A percentile compares a stretch with the other conserved stretches of the same genome.
Conservation (phyloP, 2,113 vertebrate genomes). For the Campylomormyrus tamandua region DNA sequence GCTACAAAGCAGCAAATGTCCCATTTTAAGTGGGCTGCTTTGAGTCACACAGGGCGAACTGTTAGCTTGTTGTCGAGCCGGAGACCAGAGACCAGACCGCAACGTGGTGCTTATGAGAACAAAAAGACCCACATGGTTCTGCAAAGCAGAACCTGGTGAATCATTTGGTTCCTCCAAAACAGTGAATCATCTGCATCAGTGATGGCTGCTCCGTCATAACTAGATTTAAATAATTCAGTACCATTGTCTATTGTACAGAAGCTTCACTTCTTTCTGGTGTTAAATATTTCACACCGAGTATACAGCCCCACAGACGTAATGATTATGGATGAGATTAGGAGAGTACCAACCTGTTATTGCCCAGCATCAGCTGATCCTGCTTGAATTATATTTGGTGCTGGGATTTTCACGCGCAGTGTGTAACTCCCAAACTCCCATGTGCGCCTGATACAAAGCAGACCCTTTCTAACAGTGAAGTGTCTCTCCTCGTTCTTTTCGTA, state of each 20-base stretch:
- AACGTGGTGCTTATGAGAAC: neutral
- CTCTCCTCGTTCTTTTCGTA: neutral
- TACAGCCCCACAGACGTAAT: neutral
- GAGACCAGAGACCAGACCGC: neutral
- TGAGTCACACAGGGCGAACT: neutral
- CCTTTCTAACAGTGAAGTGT: neutral
- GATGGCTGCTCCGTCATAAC: neutral
- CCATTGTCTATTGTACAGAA: neutral
- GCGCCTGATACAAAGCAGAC: neutral
- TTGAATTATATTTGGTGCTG: neutral
- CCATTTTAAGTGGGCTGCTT: neutral
- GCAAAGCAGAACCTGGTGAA: neutral
- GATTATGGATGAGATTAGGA: neutral
- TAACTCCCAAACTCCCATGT: neutral
- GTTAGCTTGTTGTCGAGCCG: neutral
- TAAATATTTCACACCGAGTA: neutral
- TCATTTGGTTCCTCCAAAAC: neutral
- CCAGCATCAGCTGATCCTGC: neutral
- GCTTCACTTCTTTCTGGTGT: neutral
- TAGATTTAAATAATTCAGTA: constrained; percentile 2
- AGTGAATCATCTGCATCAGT: neutral
- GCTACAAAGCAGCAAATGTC: constrained; percentile 10
- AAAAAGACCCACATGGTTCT: neutral
- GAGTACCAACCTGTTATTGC: neutral
- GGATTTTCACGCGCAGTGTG: neutral